Conservation (phyloP, 1,140 invertebrate species). For the Drosophila auraria region DNA sequence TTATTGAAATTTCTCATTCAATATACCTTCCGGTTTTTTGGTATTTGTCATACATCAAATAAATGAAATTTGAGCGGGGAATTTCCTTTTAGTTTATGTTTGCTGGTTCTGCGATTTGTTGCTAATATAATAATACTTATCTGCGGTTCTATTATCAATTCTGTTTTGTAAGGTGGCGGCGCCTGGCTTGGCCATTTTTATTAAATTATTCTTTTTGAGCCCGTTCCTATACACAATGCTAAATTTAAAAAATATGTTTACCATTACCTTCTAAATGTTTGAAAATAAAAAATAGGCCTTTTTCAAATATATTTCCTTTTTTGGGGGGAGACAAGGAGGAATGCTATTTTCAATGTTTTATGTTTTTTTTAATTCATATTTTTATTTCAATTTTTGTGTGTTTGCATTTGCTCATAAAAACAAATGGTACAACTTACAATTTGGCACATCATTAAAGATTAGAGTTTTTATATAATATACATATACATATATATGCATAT, state of each 20-base stretch:
- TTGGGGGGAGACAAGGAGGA: conserved; percentile 23
- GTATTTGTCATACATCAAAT: conserved; percentile 22
- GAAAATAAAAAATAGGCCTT: conserved; percentile 44
- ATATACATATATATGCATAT: conserved; percentile 55
- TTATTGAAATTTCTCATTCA: conserved; percentile 61
- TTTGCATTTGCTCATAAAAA: conserved; percentile 79
- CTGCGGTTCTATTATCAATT: conserved; percentile 62
- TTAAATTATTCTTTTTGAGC: conserved; percentile 11
- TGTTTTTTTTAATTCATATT: conserved; percentile 54
- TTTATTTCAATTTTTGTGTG: conserved; percentile 74
- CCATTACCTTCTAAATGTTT: conserved; percentile 66
- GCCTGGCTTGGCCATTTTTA: conserved; percentile 42
- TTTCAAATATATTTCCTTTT: conserved; percentile 30
- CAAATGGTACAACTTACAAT: conserved; percentile 84
- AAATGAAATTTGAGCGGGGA: conserved; percentile 42
- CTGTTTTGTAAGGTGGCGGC: conserved; percentile 65
- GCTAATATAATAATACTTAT: conserved; percentile 64
- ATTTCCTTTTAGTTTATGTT: conserved; percentile 38
- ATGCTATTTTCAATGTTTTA: conserved; percentile 58
- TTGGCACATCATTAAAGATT: conserved; percentile 84
- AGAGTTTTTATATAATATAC: conserved; percentile 72
- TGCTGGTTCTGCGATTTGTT: conserved; percentile 41
- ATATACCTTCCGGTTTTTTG: conserved; percentile 33
- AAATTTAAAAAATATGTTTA: conserved; percentile 71
- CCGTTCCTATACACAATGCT: conserved; percentile 66